Conservation (phyloP, 2,797 vertebrate species). For the Carcharodon carcharias region DNA sequence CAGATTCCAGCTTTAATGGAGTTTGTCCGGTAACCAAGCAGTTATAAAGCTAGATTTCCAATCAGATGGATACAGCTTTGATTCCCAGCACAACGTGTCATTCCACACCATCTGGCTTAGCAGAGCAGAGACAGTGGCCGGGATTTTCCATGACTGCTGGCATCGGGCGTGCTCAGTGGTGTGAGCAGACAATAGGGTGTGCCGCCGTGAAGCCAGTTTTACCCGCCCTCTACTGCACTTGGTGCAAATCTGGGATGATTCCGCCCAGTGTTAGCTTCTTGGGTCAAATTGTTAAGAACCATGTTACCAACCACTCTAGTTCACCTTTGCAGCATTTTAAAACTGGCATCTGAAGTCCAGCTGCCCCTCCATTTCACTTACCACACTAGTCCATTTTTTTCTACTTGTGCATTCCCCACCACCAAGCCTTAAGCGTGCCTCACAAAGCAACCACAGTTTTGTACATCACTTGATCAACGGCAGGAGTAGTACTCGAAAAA, state of each 20-base stretch:
- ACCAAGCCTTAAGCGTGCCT: neutral
- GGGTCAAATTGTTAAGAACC: slow-evolving; percentile 4
- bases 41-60: neutral
- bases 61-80: slow-evolving; percentile 3
- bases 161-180: no score
- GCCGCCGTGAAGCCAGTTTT: no score
- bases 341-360: neutral
- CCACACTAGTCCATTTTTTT: neutral
- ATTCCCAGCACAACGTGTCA: neutral
- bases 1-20: neutral
- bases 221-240: no score
- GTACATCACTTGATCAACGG: neutral
- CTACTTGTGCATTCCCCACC: neutral
- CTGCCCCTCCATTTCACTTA: neutral
- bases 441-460: neutral
- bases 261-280: neutral
- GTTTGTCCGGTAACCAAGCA: neutral
- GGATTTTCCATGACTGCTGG: no score
- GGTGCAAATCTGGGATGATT: no score
- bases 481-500: neutral
- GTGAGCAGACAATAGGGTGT: no score
- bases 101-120: neutral
- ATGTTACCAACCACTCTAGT: neutral
- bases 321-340: neutral
- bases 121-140: neutral